These are phyloP conservation scores for Thunnus maccoyii DNA, from an alignment of 2,113 vertebrate species.

Conservation along the genomic window DNA sequence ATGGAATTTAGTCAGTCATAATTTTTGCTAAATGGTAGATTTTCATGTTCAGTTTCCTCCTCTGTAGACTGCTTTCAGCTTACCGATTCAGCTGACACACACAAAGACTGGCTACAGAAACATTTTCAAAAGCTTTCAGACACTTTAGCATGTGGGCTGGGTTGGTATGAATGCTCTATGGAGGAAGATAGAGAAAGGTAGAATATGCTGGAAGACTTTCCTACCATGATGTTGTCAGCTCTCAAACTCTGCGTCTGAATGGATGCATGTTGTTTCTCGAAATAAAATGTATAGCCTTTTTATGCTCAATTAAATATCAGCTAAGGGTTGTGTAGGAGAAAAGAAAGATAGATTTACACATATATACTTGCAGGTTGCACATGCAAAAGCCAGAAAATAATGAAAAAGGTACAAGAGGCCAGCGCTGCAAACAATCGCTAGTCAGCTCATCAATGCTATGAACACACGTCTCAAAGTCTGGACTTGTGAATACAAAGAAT, in stretches of 20 bases:
- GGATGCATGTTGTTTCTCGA: background rate
- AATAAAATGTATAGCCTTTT: background rate
- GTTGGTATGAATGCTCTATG: background rate
- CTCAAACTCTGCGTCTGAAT: background rate
- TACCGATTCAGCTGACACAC: background rate
- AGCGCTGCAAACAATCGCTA: background rate
- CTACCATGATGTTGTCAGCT: background rate
- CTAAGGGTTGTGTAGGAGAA: background rate
- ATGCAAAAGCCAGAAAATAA: background rate
- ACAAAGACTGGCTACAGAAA: background rate
- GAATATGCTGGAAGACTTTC: background rate
- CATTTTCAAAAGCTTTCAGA: background rate
- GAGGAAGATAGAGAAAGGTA: background rate
- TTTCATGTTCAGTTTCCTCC: background rate
- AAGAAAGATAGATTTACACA: background rate
- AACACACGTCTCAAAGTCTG: conserved; percentile 38
- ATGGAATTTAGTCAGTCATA: background rate
- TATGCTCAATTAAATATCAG: background rate
- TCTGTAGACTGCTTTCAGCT: background rate
- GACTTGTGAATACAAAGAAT: conserved; percentile 31
- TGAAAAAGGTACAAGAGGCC: background rate
- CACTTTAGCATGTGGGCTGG: background rate
- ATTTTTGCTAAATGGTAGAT: background rate
- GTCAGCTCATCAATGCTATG: conserved; percentile 13
- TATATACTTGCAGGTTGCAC: background rate